A percentile compares a stretch with the other conserved stretches of the same genome.
phyloP scores from a whole-genome alignment of 2,113 vertebrate genomes.

The Pseudorhombus dupliciocellatus region DNA sequence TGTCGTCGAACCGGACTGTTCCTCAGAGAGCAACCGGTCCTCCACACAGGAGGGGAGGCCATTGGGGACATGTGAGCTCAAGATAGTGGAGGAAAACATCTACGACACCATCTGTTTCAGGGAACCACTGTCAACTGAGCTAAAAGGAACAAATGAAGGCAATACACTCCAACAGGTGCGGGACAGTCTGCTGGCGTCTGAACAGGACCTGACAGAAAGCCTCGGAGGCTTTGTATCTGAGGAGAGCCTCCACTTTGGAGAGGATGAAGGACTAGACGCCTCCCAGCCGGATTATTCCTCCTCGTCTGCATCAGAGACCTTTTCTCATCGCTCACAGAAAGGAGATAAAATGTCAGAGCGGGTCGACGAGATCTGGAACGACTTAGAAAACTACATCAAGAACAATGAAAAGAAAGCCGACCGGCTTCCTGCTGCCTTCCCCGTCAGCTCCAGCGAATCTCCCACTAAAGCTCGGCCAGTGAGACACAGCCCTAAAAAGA shows the following conservation, averaged over 20 bases:
- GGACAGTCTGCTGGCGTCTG: constrained; percentile 77
- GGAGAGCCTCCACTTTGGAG: constrained; percentile 87
- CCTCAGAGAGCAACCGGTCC: constrained; percentile 66
- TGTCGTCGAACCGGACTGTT: constrained; percentile 57
- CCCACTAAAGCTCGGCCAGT: constrained; percentile 39
- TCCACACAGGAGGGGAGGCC: constrained; percentile 64
- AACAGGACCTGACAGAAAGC: constrained; percentile 82
- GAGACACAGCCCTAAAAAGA: constrained; percentile 60
- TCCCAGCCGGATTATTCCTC: constrained; percentile 80
- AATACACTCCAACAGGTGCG: constrained; percentile 63
- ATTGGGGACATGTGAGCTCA: constrained; percentile 81
- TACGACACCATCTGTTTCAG: constrained; percentile 91
- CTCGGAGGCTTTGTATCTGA: constrained; percentile 85
- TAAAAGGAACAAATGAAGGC: constrained; percentile 41
- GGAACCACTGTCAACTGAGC: constrained; percentile 73
- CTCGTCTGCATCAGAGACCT: constrained; percentile 79
- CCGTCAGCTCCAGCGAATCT: constrained; percentile 79
- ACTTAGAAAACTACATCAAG: constrained; percentile 98
- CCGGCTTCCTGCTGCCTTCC: constrained; percentile 91
- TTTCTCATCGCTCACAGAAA: constrained; percentile 77
- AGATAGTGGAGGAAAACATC: constrained; percentile 89
- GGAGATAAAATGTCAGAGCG: constrained; percentile 90
- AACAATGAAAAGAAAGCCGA: constrained; percentile 95
- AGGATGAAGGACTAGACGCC: constrained; percentile 78
- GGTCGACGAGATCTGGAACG: constrained; percentile 97